These are phyloP conservation scores for Gambusia holbrooki DNA, from an alignment of 2,113 vertebrate species.

Conservation along the genomic window DNA sequence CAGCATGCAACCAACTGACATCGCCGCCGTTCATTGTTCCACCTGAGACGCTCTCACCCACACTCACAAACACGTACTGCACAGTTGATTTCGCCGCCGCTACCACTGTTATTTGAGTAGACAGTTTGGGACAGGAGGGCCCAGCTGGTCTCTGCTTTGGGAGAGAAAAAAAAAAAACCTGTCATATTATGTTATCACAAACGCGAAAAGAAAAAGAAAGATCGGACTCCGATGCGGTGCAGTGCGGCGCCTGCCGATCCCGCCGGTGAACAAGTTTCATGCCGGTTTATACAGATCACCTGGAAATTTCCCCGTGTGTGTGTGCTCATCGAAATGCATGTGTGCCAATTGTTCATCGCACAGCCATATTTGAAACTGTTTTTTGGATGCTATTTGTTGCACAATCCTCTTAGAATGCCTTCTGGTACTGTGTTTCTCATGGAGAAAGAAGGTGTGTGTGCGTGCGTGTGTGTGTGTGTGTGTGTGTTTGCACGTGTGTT, in stretches of 20 bases:
- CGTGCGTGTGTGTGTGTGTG: conserved; percentile 28
- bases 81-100: neutral
- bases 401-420: conserved; percentile 79
- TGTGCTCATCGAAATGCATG: conserved; percentile 59
- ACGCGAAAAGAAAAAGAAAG: conserved; percentile 6
- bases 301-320: conserved; percentile 23
- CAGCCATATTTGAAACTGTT: conserved; percentile 76
- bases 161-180: neutral
- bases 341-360: conserved; percentile 61
- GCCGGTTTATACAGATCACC: conserved; percentile 22
- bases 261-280: conserved; percentile 14
- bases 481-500: conserved; percentile 18
- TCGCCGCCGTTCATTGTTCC: conserved; percentile 47
- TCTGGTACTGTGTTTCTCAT: conserved; percentile 71
- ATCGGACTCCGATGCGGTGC: conserved; percentile 18
- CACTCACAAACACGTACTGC: neutral
- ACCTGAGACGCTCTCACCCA: neutral
- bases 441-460: conserved; percentile 36
- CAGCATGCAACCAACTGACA: conserved; percentile 64
- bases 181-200: conserved; percentile 24
- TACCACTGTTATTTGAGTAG: conserved; percentile 31
- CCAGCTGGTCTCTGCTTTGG: conserved; percentile 40
- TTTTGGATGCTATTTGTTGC: conserved; percentile 78
- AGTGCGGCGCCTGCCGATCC: conserved; percentile 13
- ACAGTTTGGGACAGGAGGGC: conserved; percentile 40